Evolutionary conservation across 2,113 vertebrate species (phyloP).

Genomic region (Leuciscus idus): DNA sequence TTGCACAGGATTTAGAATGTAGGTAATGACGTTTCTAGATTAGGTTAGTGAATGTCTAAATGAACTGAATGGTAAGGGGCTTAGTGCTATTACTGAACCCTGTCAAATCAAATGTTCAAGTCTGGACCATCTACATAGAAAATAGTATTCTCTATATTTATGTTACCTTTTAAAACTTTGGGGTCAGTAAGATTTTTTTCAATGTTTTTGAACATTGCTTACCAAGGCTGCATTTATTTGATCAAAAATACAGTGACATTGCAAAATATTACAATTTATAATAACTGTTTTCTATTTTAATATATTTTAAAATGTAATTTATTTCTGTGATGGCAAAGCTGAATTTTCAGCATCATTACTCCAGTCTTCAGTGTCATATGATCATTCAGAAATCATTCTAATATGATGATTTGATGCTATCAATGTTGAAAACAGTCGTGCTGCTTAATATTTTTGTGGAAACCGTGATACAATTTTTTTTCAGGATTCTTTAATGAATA

Average conservation of each 20-base stretch:
- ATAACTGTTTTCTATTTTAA: neutral
- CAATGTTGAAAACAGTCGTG: neutral
- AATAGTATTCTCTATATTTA: neutral
- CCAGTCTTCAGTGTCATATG: neutral
- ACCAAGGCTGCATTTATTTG: neutral
- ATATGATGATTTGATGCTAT: neutral
- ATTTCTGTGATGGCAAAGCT: neutral
- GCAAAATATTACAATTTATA: neutral
- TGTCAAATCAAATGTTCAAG: neutral
- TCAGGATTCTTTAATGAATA: neutral
- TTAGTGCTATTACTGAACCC: neutral
- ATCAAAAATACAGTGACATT: neutral
- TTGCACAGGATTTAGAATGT: neutral
- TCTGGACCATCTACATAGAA: no score
- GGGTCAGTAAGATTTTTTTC: neutral
- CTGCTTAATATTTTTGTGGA: neutral
- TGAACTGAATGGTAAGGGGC: neutral
- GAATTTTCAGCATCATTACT: neutral
- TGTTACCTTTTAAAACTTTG: neutral
- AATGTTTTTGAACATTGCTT: neutral
- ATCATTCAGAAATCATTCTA: neutral
- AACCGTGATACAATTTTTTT: neutral
- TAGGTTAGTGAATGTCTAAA: neutral
- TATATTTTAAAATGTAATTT: neutral
- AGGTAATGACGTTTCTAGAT: neutral